Conservation (phyloP, 2,888 invertebrate species). For the Buathra laborator region DNA sequence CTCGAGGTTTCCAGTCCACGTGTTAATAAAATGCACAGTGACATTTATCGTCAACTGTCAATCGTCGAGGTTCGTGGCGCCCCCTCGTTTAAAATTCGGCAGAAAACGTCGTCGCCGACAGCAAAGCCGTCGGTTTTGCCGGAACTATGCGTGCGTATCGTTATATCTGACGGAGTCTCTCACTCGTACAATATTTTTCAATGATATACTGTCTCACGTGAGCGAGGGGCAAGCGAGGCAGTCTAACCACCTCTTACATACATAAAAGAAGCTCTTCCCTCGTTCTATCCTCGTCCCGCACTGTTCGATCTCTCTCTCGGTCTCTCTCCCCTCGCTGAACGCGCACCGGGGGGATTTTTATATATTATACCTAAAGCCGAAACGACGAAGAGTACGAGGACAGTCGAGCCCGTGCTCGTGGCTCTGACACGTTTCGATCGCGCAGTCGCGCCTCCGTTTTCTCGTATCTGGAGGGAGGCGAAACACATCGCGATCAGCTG, state of each 20-base stretch:
- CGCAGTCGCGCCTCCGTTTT: constrained; percentile 76
- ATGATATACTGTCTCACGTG: background rate
- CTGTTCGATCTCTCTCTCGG: constrained; percentile 4
- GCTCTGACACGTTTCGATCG: constrained; percentile 71
- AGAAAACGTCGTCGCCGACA: constrained; percentile 7
- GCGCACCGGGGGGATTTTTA: constrained; percentile 14
- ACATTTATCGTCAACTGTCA: constrained; percentile 40
- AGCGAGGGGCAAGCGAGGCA: background rate
- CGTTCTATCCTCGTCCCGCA: background rate
- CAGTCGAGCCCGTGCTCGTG: constrained; percentile 43
- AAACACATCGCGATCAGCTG: constrained; percentile 77
- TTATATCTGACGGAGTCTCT: background rate
- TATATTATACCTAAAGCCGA: constrained; percentile 6
- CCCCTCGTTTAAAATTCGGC: constrained; percentile 14
- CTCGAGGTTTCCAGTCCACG: background rate
- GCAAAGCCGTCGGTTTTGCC: background rate
- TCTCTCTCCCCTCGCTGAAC: background rate
- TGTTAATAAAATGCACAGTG: background rate
- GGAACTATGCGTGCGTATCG: background rate
- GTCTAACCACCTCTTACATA: background rate
- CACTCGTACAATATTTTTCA: background rate
- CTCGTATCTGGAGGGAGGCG: constrained; percentile 57
- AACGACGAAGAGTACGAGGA: constrained; percentile 19
- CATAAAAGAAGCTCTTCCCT: background rate
- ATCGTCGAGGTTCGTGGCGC: constrained; percentile 42